Evolutionary conservation across 2,888 invertebrate genomes (phyloP).

Genomic region (Strigamia crassipes): DNA sequence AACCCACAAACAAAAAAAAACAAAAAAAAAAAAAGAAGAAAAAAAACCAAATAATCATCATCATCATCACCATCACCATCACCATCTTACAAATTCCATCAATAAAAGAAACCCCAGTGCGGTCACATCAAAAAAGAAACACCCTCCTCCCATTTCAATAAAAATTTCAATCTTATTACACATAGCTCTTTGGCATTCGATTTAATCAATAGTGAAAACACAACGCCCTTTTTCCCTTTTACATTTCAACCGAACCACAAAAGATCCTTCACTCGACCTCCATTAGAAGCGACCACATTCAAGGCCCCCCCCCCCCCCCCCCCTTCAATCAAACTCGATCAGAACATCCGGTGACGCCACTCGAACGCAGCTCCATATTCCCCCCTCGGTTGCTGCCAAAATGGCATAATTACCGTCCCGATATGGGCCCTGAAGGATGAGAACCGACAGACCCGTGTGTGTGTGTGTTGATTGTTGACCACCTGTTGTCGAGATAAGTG

Average conservation of each 20-base stretch:
- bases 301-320: too few species aligned
- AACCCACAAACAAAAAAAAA: too few species aligned
- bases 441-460: neutral
- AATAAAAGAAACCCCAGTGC: neutral
- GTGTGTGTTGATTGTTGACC: neutral
- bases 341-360: slow-evolving; percentile 32
- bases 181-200: slow-evolving; percentile 15
- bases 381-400: neutral
- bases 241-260: neutral
- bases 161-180: slow-evolving; percentile 35
- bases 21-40: too few species aligned
- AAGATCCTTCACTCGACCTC: slow-evolving; percentile 35
- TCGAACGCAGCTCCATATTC: slow-evolving; percentile 1
- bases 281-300: slow-evolving; percentile 24
- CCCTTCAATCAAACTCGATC: slow-evolving; percentile 38
- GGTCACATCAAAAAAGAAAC: slow-evolving; percentile 9
- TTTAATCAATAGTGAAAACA: slow-evolving; percentile 28
- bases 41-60: neutral
- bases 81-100: neutral
- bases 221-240: slow-evolving; percentile 31
- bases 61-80: neutral
- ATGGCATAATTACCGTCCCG: too few species aligned
- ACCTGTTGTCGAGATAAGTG: slow-evolving; percentile 17
- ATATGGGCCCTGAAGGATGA: neutral
- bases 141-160: slow-evolving; percentile 30